Evolutionary conservation across 2,888 invertebrate species (phyloP).

Genomic region (Dynastes hyllus): DNA sequence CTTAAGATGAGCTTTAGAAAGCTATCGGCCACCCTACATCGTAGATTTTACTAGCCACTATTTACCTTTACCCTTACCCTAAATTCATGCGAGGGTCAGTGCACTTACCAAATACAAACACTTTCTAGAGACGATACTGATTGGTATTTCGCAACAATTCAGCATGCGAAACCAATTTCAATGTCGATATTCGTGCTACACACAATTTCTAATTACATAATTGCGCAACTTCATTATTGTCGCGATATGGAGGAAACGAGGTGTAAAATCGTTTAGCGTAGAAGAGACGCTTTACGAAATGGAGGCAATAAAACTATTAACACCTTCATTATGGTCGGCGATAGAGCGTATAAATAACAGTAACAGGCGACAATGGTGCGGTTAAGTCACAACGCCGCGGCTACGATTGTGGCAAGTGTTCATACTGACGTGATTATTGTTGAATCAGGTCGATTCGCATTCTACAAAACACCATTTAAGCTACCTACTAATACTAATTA

Average conservation of each 20-base stretch:
- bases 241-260: constrained; percentile 6
- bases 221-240: constrained; percentile 6
- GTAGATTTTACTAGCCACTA: no score
- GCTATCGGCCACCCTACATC: no score
- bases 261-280: constrained; percentile 24
- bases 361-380: constrained; percentile 40
- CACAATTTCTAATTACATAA: constrained; percentile 28
- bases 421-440: constrained; percentile 47
- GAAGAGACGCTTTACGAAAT: constrained; percentile 40
- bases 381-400: constrained; percentile 26
- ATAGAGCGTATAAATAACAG: constrained; percentile 40
- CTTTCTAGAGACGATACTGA: no score
- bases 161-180: neutral
- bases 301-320: constrained; percentile 44
- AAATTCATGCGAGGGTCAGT: no score
- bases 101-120: no score
- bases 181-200: neutral
- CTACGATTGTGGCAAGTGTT: constrained; percentile 39
- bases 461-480: constrained; percentile 31
- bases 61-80: no score
- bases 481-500: constrained; percentile 27
- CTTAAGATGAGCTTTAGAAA: no score
- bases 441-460: constrained; percentile 41
- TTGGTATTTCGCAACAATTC: neutral
- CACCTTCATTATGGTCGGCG: constrained; percentile 43